Base-by-base conservation (phyloP, 2,797 vertebrate species). In the Crocodylus rhombifer region DNA sequence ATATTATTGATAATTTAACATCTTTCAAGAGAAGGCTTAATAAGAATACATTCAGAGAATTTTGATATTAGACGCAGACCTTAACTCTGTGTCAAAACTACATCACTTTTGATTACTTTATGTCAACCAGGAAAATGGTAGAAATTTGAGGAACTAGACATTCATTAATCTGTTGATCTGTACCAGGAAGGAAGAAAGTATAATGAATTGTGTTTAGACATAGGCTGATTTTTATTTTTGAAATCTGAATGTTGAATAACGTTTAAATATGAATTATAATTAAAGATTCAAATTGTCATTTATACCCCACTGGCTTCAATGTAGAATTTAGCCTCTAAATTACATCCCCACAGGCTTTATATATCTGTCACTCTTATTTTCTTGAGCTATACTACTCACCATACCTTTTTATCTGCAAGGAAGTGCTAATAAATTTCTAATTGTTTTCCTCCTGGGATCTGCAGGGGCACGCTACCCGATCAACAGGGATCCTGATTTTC, bases 221-320 rank as follows among this genome's bases (percentile, higher is more conserved):
- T 71, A 51, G 5, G 36, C 65, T 73, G 2, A n/a, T 84, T 91
- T 74, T 58, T 18, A 6, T 25, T 79, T 1, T 61, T 91, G 78
- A n/a, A 2, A 2, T 56, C 30, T 28, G 85, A 85, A 78, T 81
- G 42, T 3, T 76, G 9, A 74, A n/a, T 6, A 60, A 87, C 87
- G 64, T 87, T 64, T 78, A 51, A 78, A 30, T 36, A n/a, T 77
- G 36, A 84, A 3, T 1, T 84, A 79, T 1, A 64, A 21, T 58
- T 55, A 13, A 30, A 74, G 10, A 61, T 73, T 58, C 0, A 51
- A 26, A 71, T 85, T 91, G 4, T 55, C 33, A 51, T 28, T 80
- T 10, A 1, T 30, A 28, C 1, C 1, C 4, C 33, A 55, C 71
- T 80, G 9, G 4, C 4, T 2, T 25, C 15, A 62, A 1, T 14